Evolutionary conservation across 2,888 invertebrate genomes (phyloP).

Genomic region (Limnephilus auricula): DNA sequence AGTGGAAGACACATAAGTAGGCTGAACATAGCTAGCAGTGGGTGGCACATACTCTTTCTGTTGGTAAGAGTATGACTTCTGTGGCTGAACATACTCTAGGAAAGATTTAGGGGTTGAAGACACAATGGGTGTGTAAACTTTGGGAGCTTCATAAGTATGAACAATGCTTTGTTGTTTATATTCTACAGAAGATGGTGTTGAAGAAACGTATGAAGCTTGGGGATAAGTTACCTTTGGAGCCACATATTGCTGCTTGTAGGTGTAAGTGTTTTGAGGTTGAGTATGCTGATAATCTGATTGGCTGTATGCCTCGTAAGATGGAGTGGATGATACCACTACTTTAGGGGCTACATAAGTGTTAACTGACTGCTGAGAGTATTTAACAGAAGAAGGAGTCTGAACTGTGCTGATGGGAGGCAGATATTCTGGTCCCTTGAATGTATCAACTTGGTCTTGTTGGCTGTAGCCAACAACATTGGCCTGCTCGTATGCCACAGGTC

Average conservation of each 20-base stretch:
- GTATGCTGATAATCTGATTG: slow-evolving; percentile 21
- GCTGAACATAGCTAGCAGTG: slow-evolving; percentile 64
- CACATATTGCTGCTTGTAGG: slow-evolving; percentile 67
- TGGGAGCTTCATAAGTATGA: slow-evolving; percentile 61
- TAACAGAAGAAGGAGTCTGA: slow-evolving; percentile 67
- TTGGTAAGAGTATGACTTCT: slow-evolving; percentile 49
- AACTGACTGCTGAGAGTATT: slow-evolving; percentile 32
- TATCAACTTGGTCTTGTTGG: neutral
- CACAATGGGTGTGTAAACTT: slow-evolving; percentile 38
- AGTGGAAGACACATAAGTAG: slow-evolving; percentile 68
- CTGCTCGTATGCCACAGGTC: slow-evolving; percentile 56
- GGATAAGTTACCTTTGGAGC: slow-evolving; percentile 67
- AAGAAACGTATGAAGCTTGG: slow-evolving; percentile 66
- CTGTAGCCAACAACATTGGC: slow-evolving; percentile 47
- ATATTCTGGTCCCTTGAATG: slow-evolving; percentile 70
- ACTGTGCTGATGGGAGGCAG: slow-evolving; percentile 66
- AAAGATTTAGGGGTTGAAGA: slow-evolving; percentile 47
- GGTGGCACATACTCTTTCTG: slow-evolving; percentile 68
- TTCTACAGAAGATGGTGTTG: slow-evolving; percentile 67
- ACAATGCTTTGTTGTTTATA: slow-evolving; percentile 63
- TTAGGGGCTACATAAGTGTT: slow-evolving; percentile 44
- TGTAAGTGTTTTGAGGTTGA: slow-evolving; percentile 44
- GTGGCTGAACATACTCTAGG: slow-evolving; percentile 39
- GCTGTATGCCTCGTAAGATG: slow-evolving; percentile 40
- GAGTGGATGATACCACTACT: slow-evolving; percentile 50